These are phyloP conservation scores for Nyctalus aviator DNA, from an alignment of 2,797 vertebrate genomes.

Conservation along the genomic window DNA sequence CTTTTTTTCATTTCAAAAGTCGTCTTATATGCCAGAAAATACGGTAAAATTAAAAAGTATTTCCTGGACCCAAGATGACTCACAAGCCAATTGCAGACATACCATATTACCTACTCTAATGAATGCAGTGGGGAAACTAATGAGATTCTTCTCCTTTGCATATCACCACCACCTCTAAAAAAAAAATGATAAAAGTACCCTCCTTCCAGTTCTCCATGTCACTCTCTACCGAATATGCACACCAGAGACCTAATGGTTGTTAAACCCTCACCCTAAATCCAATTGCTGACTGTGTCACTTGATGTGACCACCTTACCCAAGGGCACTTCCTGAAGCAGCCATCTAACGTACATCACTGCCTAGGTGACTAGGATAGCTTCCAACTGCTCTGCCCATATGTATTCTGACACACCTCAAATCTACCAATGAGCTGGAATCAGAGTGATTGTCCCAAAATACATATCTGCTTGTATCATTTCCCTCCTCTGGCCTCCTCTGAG, in stretches of 20 bases:
- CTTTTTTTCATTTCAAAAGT: too few relatives aligned
- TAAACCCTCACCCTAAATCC: neutral
- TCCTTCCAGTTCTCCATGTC: neutral
- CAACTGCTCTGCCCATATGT: neutral
- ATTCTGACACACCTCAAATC: neutral
- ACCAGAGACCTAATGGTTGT: neutral
- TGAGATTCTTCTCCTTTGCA: neutral
- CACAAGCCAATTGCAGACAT: neutral
- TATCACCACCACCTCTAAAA: neutral
- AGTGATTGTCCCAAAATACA: neutral
- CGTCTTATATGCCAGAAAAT: too few relatives aligned
- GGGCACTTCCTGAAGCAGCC: neutral
- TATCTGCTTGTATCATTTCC: neutral
- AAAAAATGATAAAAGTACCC: neutral
- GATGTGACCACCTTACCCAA: neutral
- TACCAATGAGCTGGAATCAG: neutral
- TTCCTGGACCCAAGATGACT: neutral
- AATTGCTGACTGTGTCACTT: accelerated
- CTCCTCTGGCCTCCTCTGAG: neutral
- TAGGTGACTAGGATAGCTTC: neutral
- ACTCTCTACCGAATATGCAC: neutral
- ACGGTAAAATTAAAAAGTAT: neutral
- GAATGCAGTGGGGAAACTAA: neutral
- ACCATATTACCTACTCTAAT: neutral
- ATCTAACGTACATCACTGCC: neutral